Base-by-base conservation (phyloP, 30 jellyfish, hydroid and myxozoan species). In the Hydractinia symbiolongicarpus region DNA sequence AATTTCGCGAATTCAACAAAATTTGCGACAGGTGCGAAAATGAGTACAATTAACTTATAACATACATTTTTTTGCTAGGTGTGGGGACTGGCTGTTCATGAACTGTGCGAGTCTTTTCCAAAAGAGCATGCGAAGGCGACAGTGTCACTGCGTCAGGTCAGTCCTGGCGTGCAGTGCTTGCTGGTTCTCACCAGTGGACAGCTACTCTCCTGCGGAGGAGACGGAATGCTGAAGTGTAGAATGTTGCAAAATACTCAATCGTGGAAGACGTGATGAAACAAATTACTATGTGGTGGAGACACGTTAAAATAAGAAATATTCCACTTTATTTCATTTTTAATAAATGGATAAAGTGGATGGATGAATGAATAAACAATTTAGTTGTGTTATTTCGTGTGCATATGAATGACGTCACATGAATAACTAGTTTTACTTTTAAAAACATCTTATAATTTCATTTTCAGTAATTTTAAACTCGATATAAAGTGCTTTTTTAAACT, bases 121-220 rank as follows among this genome's bases (percentile, higher is more conserved):
- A 81, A 79, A 81, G 97, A 90, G 50, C 97, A 90, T 57, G 79
- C 88, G 40, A 86, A 89, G 9, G 93, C 95, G 0, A 85, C 97
- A 4, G 90, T 84, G 53, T 77, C 85, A 52, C 54, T 90, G 66
- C 97, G 97, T 55, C 95, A 90, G 69, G 86, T 87, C 73, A 84
- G 97, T 86, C 86, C 97, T 10, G 97, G 97, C 54, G 97, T 90
- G 5, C 97, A 90, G 76, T 87, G 93, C 67, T 66, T 90, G 9
- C 79, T 67, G 53, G 80, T 90, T 19, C 49, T 85, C 72, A 82
- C 91, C 11, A 20, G 90, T 21, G 55, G 88, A 55, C 95, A 90
- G 77, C 80, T 90, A 60, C 68, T 84, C 56, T 90, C 97, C 17
- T 90, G 97, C 57, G 97, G 97, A n/a, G 88, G 93, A 7, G 97